Evolutionary conservation across 2,113 vertebrate species (phyloP).

Genomic region (Aldabrachelys gigantea): DNA sequence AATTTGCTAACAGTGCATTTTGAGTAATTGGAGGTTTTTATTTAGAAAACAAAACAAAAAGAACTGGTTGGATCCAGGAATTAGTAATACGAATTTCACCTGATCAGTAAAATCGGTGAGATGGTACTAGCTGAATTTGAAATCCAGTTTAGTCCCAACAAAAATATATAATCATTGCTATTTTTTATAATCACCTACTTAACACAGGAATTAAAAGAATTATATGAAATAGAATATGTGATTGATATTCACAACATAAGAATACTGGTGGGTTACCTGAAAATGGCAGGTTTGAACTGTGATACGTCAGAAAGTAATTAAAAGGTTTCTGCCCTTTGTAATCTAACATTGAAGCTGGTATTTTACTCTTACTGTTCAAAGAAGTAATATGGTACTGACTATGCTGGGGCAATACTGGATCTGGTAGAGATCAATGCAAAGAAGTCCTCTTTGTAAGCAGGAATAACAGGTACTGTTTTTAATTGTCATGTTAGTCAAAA

Average conservation of each 20-base stretch:
- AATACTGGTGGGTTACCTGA: not conserved
- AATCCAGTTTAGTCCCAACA: not conserved
- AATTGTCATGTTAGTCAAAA: not conserved
- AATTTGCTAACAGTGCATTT: not conserved
- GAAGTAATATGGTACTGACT: not conserved
- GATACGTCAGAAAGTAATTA: not conserved
- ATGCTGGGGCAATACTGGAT: not conserved
- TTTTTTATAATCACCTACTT: not conserved
- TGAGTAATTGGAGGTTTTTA: not conserved
- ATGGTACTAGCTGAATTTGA: not conserved
- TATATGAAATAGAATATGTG: not conserved
- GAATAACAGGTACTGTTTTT: not conserved
- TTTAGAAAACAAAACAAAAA: not conserved
- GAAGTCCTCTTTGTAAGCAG: not conserved
- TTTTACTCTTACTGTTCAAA: not conserved
- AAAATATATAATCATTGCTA: not conserved
- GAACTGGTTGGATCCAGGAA: not conserved
- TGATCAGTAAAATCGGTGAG: not conserved
- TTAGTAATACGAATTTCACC: not conserved
- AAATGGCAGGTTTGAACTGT: not conserved
- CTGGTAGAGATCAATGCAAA: not conserved
- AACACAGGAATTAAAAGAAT: not conserved
- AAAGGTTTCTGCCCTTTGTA: not conserved
- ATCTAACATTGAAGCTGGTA: not conserved
- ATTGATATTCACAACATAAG: not conserved